A percentile compares a stretch with the other conserved stretches of the same genome.
phyloP scores from a whole-genome alignment of 35 echinoderm and acorn worm genomes.

The Apostichopus californicus region DNA sequence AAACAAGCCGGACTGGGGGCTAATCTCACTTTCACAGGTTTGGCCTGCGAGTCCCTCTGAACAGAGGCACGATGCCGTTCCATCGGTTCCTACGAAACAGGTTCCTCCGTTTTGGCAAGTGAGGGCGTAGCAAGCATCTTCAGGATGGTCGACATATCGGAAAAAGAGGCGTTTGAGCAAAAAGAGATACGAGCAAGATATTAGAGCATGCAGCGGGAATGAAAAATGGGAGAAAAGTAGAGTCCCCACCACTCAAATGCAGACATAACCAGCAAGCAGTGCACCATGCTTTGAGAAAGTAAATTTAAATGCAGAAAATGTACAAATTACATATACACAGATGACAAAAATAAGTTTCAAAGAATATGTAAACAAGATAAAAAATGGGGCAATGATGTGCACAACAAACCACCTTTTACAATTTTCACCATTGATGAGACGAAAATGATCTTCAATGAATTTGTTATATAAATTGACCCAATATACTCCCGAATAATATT shows the following conservation, averaged over 20 bases:
- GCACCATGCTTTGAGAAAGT: too few species aligned
- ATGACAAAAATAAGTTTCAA: too few species aligned
- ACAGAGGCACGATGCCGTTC: neutral
- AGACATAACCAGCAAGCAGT: too few species aligned
- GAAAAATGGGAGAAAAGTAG: neutral
- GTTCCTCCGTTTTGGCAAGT: constrained; percentile 32
- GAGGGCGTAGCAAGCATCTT: constrained; percentile 9
- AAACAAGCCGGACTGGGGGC: neutral
- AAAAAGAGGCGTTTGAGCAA: neutral
- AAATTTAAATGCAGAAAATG: too few species aligned
- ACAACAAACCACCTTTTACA: too few species aligned
- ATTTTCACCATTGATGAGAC: too few species aligned
- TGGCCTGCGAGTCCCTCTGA: constrained; percentile 12
- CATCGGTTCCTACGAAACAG: neutral
- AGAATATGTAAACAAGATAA: too few species aligned
- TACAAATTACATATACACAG: too few species aligned
- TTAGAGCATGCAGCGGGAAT: neutral
- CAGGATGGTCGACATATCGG: neutral
- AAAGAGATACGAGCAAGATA: neutral
- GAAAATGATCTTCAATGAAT: too few species aligned
- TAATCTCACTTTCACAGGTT: constrained; percentile 40
- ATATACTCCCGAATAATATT: too few species aligned
- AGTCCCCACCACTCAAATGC: neutral
- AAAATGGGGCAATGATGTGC: too few species aligned
- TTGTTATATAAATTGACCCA: too few species aligned